Conservation (phyloP, 2,797 vertebrate genomes). For the Semotilus atromaculatus region DNA sequence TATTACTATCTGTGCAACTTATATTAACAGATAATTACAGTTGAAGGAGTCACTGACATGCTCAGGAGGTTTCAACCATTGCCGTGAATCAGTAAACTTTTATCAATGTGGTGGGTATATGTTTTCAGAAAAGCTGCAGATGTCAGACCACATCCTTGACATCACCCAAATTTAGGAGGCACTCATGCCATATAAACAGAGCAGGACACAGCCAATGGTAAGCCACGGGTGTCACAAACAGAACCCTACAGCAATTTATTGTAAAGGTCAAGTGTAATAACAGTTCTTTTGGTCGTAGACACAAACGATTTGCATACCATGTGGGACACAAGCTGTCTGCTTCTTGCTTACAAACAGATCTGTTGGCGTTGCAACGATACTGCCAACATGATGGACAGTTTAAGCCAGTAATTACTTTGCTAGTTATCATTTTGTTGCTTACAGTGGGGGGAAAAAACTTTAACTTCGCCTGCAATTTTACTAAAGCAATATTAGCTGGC, state of each 20-base stretch:
- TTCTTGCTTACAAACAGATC: constrained; percentile 20
- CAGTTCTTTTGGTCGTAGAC: constrained; percentile 29
- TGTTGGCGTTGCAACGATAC: constrained; percentile 12
- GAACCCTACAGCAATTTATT: constrained; percentile 40
- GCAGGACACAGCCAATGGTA: constrained; percentile 35
- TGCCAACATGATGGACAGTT: constrained; percentile 13
- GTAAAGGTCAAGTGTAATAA: constrained; percentile 50
- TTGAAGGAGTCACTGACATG: not conserved
- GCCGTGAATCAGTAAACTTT: not conserved
- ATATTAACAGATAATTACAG: not conserved
- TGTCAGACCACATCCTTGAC: constrained; percentile 37
- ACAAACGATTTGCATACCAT: constrained; percentile 43
- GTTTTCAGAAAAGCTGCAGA: constrained; percentile 22
- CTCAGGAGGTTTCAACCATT: not conserved
- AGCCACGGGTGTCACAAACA: constrained; percentile 27
- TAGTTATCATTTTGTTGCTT: constrained; percentile 19
- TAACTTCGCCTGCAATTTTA: not conserved
- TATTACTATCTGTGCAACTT: not conserved
- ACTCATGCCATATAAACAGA: constrained; percentile 42
- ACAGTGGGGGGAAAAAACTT: not conserved
- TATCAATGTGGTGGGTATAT: not conserved
- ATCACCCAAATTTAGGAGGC: constrained; percentile 20
- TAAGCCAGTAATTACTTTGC: constrained; percentile 1
- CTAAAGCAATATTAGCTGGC: not conserved
- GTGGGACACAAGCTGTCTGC: constrained; percentile 37